These are phyloP conservation scores for Sphaerodactylus townsendi DNA, from an alignment of 2,113 vertebrate genomes.

Conservation along the genomic window DNA sequence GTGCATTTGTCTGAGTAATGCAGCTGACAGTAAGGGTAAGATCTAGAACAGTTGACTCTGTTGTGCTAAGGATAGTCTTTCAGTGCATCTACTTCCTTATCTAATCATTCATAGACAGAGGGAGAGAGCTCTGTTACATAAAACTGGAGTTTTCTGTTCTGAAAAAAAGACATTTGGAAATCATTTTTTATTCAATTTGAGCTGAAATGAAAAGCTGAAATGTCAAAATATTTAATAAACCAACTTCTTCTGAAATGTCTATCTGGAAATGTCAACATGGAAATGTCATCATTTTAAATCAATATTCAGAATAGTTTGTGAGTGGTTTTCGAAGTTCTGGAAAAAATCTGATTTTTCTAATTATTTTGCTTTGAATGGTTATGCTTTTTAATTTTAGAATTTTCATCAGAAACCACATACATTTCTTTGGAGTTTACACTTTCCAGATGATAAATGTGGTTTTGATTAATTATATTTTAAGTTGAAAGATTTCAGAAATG, in stretches of 20 bases:
- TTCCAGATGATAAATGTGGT: not conserved
- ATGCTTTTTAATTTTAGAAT: not conserved
- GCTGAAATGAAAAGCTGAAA: constrained; percentile 20
- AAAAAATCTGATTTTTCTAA: not conserved
- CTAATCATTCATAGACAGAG: not conserved
- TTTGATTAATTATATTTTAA: not conserved
- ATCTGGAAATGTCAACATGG: constrained; percentile 1
- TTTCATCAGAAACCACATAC: not conserved
- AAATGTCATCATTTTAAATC: constrained; percentile 19
- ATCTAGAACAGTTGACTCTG: not conserved
- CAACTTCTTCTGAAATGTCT: not conserved
- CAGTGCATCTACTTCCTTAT: not conserved
- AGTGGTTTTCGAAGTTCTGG: not conserved
- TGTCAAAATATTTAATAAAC: constrained; percentile 29
- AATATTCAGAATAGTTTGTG: not conserved
- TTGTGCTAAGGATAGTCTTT: not conserved
- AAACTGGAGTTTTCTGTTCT: not conserved
- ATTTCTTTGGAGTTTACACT: not conserved
- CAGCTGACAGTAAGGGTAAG: not conserved
- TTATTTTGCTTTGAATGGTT: not conserved
- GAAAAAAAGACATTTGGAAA: constrained; percentile 23
- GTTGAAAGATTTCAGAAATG: not conserved
- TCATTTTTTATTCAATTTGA: not conserved
- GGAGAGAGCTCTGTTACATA: not conserved
- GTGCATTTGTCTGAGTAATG: not conserved